Percentiles rank a stretch among this genome's conserved stretches.
These are phyloP conservation scores for Poeciliopsis gracilis DNA, from an alignment of 2,797 vertebrate genomes.

Conservation along the genomic window DNA sequence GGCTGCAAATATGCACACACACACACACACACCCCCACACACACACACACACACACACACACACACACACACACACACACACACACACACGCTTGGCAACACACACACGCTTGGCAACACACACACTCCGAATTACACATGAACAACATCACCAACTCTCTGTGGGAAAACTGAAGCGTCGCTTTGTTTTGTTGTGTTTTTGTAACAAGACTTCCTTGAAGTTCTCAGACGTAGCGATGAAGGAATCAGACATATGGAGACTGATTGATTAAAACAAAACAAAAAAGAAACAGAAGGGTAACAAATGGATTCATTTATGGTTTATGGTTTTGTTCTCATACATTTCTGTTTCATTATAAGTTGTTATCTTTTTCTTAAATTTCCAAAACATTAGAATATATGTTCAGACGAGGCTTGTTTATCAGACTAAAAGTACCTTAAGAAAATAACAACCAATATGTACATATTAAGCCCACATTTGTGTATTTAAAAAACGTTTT, in stretches of 20 bases:
- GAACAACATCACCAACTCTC: slow-evolving; percentile 35
- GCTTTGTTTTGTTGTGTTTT: slow-evolving; percentile 26
- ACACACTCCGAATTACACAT: slow-evolving; percentile 25
- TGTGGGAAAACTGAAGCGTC: slow-evolving; percentile 29
- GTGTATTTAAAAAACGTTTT: not conserved
- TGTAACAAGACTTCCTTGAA: slow-evolving; percentile 16
- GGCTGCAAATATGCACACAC: slow-evolving; percentile 35
- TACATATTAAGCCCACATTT: not conserved
- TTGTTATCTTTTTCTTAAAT: not conserved
- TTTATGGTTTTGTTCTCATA: not conserved
- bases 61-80: slow-evolving; percentile 7
- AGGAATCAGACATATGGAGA: slow-evolving; percentile 1
- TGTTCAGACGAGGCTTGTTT: not conserved
- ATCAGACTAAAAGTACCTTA: not conserved
- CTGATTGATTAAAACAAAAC: not conserved
- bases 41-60: slow-evolving; percentile 13
- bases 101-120: slow-evolving; percentile 7
- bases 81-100: slow-evolving; percentile 14
- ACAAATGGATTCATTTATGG: not conserved
- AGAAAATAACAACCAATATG: not conserved
- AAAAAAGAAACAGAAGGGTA: not conserved
- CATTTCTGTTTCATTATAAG: not conserved
- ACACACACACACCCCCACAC: slow-evolving; percentile 2
- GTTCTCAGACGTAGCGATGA: slow-evolving; percentile 36
- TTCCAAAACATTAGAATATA: not conserved